Conservation (phyloP, 1,140 invertebrate genomes). For the Anastrepha ludens region DNA sequence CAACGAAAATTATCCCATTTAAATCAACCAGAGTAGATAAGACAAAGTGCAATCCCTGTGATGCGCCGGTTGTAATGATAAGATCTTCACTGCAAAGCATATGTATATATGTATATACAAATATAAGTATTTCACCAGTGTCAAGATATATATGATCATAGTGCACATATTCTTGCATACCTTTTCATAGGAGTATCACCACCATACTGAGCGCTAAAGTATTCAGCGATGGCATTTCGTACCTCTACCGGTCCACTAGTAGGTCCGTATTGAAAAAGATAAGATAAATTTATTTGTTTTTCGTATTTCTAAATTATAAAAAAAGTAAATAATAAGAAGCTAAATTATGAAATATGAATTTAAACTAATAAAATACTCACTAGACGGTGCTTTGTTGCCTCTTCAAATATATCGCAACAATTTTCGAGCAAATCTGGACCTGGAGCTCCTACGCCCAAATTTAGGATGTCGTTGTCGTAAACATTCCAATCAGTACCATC, state of each 20-base stretch:
- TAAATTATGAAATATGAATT: too few species aligned
- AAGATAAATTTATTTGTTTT: slow-evolving; percentile 73
- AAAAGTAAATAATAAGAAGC: too few species aligned
- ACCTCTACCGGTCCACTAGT: slow-evolving; percentile 76
- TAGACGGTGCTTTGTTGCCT: slow-evolving; percentile 75
- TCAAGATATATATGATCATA: too few species aligned
- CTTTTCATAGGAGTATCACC: slow-evolving; percentile 72
- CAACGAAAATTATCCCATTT: slow-evolving; percentile 79
- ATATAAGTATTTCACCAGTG: too few species aligned
- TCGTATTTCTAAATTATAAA: slow-evolving; percentile 72
- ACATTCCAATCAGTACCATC: slow-evolving; percentile 76
- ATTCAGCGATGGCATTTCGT: slow-evolving; percentile 76
- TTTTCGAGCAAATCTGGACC: slow-evolving; percentile 76
- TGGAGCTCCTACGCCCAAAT: slow-evolving; percentile 77
- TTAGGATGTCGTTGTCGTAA: slow-evolving; percentile 74
- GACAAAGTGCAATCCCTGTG: slow-evolving; percentile 79
- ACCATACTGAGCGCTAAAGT: slow-evolving; percentile 75
- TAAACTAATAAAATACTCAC: slow-evolving; percentile 65
- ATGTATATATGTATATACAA: too few species aligned
- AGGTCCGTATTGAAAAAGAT: slow-evolving; percentile 78
- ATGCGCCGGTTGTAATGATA: slow-evolving; percentile 80
- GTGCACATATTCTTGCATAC: slow-evolving; percentile 59
- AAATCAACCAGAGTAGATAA: slow-evolving; percentile 78
- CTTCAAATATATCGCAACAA: slow-evolving; percentile 75
- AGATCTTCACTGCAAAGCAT: slow-evolving; percentile 76